Base-by-base conservation (phyloP, 2,888 invertebrate species). In the Leptopilina myrica region DNA sequence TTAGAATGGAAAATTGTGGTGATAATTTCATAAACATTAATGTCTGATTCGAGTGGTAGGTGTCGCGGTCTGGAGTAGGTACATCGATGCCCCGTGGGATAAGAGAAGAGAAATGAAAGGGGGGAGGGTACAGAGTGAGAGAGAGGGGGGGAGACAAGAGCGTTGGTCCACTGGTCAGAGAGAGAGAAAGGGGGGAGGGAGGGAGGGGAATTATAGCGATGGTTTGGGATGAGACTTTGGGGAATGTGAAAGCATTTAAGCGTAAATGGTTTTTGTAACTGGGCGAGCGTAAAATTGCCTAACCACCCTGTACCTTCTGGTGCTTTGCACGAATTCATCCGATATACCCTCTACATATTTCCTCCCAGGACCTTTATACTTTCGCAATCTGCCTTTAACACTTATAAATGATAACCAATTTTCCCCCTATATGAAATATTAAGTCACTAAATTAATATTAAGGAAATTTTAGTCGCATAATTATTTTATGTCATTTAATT, bases 241-340 rank as follows among this genome's bases (percentile, higher is more conserved):
- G 82, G 84, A 84, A 86, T 85, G 87, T 86, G 88, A 88, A 87
- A 86, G 89, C 90, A 90, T 91, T 91, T 90, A 89, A 90, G 89
- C 91, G 90, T 90, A 88, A 90, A 91, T 90, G 90, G 88, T 91
- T 91, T 91, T 91, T 90, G 91, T 89, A 89, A 90, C 90, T 90
- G 90, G 88, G 87, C 88, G 88, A 91, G 90, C 91, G 91, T 91
- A 90, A 91, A 91, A 91, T 91, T 91, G 91, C 89, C 90, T 89
- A 90, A 91, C 90, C 90, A 87, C 88, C 87, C 85, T 86, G 86
- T 88, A 87, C 87, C 86, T 86, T 85, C 86, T 87, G 86, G 83
- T 85, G 87, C 85, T 87, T 87, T 87, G 87, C 86, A 85, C 86
- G 85, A 87, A 87, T 88, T 87, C 87, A 87, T 86, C 84, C 86